Conservation (phyloP, 2,797 vertebrate species). For the Gadopsis bispinosus region DNA sequence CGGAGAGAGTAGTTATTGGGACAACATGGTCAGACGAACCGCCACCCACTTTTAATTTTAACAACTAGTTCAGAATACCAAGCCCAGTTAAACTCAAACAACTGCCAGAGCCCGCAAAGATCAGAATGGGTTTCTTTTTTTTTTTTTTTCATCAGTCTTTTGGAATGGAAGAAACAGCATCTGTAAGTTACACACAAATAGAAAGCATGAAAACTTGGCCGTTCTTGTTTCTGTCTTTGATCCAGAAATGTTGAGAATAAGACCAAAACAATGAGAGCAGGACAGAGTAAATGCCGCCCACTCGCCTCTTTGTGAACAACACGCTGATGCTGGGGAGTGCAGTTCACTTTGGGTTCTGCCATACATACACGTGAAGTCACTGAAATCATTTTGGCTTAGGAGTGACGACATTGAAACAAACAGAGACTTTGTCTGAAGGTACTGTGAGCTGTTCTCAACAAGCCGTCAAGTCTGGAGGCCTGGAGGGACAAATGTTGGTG, state of each 20-base stretch:
- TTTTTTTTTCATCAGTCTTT: constrained; percentile 60
- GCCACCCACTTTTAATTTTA: constrained; percentile 62
- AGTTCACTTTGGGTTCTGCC: constrained; percentile 68
- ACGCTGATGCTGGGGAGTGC: constrained; percentile 56
- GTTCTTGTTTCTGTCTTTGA: constrained; percentile 82
- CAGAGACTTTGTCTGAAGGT: constrained; percentile 53
- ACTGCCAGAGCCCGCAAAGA: constrained; percentile 61
- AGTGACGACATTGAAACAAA: constrained; percentile 69
- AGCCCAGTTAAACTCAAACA: constrained; percentile 64
- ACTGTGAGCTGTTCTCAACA: constrained; percentile 53
- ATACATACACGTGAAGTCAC: constrained; percentile 51
- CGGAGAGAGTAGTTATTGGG: constrained; percentile 51
- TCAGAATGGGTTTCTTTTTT: constrained; percentile 62
- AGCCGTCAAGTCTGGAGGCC: constrained; percentile 53
- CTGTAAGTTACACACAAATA: constrained; percentile 77
- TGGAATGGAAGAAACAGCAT: constrained; percentile 80
- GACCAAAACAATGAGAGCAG: constrained; percentile 73
- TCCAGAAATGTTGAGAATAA: constrained; percentile 77
- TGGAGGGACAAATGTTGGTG: constrained; percentile 35
- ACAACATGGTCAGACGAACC: constrained; percentile 49
- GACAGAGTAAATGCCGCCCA: constrained; percentile 76
- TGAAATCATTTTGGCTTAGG: constrained; percentile 67
- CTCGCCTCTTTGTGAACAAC: constrained; percentile 73
- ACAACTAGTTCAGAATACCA: constrained; percentile 63
- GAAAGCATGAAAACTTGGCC: constrained; percentile 72